phyloP scores from a whole-genome alignment of 1,140 invertebrate genomes.

The Drosophila nebulosa region DNA sequence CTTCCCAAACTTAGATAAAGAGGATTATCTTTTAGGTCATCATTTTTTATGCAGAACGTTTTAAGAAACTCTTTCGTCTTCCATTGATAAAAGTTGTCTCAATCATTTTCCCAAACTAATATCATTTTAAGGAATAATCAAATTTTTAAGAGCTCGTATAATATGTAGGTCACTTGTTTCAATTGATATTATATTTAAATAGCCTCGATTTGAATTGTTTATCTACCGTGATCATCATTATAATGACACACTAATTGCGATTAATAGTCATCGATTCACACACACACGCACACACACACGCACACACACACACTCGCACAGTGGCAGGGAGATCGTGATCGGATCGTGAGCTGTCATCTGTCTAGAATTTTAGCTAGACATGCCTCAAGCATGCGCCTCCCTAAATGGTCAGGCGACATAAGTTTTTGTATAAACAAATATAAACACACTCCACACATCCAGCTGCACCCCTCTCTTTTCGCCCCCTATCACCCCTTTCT shows the following conservation, averaged over 20 bases:
- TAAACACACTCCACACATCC: background rate
- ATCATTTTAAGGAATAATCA: no score
- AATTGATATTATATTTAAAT: slow-evolving; percentile 14
- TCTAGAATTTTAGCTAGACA: background rate
- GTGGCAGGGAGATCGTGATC: background rate
- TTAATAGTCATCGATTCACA: slow-evolving; percentile 19
- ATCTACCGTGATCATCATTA: slow-evolving; percentile 47
- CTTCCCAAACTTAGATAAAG: no score
- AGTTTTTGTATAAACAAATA: background rate
- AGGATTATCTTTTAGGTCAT: no score
- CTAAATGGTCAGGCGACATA: background rate
- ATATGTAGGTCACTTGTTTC: slow-evolving; percentile 26
- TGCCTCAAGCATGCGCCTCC: background rate
- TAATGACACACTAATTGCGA: slow-evolving; percentile 54
- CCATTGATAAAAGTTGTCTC: no score
- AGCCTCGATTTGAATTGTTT: slow-evolving; percentile 25
- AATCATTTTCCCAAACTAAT: no score
- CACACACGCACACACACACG: background rate
- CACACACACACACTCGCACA: background rate
- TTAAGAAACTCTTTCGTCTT: no score
- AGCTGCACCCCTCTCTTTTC: no score
- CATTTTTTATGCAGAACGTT: no score
- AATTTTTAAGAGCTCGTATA: slow-evolving; percentile 16
- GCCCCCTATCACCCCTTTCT: background rate
- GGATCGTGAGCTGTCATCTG: background rate